Conservation (phyloP, 2,888 invertebrate genomes). For the Halictus ligatus region DNA sequence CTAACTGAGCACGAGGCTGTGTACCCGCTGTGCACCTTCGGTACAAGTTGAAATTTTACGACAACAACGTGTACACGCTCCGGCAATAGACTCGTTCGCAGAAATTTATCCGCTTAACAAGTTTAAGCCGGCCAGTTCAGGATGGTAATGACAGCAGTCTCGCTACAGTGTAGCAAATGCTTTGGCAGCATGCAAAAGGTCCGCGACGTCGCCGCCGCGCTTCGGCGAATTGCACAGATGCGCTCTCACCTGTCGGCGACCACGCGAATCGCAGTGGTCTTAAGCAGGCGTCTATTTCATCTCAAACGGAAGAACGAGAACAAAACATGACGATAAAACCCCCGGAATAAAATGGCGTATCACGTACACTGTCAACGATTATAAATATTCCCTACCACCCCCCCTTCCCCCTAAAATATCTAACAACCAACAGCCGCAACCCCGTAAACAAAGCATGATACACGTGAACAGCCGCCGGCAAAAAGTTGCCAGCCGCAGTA, state of each 20-base stretch:
- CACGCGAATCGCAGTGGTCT: background rate
- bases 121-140: background rate
- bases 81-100: background rate
- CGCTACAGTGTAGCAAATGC: background rate
- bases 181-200: background rate
- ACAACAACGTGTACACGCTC: background rate
- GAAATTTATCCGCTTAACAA: background rate
- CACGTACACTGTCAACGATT: background rate
- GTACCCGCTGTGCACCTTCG: background rate
- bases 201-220: background rate
- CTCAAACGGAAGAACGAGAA: background rate
- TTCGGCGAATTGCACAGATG: background rate
- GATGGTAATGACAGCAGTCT: background rate
- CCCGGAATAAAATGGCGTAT: background rate
- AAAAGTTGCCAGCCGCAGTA: constrained; percentile 13
- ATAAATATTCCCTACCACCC: background rate
- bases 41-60: background rate
- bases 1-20: background rate
- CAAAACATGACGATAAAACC: background rate
- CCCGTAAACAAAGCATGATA: constrained; percentile 15
- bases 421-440: background rate
- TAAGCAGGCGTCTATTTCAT: background rate
- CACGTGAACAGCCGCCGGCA: constrained; percentile 6
- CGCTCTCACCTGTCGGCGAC: background rate
- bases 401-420: background rate